These are phyloP conservation scores for Embiotoca jacksoni DNA, from an alignment of 2,113 vertebrate genomes.

Conservation along the genomic window DNA sequence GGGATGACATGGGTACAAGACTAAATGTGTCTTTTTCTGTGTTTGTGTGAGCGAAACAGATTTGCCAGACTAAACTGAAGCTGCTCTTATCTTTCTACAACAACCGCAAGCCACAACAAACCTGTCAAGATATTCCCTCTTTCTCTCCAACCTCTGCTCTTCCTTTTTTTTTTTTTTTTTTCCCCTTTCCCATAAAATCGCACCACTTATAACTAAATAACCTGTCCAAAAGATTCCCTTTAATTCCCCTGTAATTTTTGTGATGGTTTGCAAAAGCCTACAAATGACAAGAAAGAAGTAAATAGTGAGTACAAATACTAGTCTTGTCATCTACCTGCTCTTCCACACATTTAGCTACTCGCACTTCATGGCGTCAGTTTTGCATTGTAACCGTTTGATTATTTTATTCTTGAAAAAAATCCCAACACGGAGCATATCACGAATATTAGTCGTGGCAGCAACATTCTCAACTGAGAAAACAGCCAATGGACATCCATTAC, in stretches of 20 bases:
- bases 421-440: background rate
- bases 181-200: background rate
- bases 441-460: background rate
- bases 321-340: too few species aligned
- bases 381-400: too few species aligned
- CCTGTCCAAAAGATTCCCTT: too few species aligned
- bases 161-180: background rate
- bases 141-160: background rate
- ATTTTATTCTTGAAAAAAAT: background rate
- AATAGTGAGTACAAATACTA: too few species aligned
- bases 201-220: background rate
- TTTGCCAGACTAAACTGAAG: slow-evolving; percentile 25
- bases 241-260: too few species aligned
- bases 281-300: too few species aligned
- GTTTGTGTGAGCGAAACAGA: slow-evolving; percentile 10
- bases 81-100: slow-evolving; percentile 19
- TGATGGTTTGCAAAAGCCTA: too few species aligned
- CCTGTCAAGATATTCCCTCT: slow-evolving; percentile 16
- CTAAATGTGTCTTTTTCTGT: background rate
- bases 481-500: background rate
- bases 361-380: too few species aligned
- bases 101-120: background rate
- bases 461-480: background rate
- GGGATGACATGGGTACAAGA: background rate
- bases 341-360: too few species aligned